These are phyloP conservation scores for Acanthosepion esculentum DNA, from an alignment of 2,888 invertebrate species.

Conservation along the genomic window DNA sequence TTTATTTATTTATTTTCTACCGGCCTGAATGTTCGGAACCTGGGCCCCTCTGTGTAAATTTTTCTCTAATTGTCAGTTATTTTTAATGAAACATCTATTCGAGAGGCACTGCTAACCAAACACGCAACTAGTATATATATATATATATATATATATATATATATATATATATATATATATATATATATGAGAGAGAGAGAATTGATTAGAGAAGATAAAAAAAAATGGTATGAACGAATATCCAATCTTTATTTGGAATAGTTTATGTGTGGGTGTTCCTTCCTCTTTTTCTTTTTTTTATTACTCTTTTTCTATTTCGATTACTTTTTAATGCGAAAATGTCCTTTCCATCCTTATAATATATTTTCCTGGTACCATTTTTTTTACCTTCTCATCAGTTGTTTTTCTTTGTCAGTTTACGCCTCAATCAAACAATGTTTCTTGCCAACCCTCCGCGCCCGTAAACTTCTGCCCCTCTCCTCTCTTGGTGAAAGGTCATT, in stretches of 20 bases:
- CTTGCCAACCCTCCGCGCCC: background rate
- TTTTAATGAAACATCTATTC: too few relatives aligned
- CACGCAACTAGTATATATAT: background rate
- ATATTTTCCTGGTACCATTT: background rate
- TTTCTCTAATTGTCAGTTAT: too few relatives aligned
- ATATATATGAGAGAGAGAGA: background rate
- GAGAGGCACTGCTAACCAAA: too few relatives aligned
- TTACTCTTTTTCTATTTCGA: background rate
- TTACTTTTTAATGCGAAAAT: constrained; percentile 33
- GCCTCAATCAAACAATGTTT: background rate
- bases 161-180: background rate
- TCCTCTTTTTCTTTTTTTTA: background rate
- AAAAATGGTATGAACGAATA: background rate
- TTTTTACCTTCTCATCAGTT: background rate
- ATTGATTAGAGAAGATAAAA: background rate
- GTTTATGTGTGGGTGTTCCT: background rate
- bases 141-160: background rate
- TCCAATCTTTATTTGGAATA: background rate
- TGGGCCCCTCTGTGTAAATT: too few relatives aligned
- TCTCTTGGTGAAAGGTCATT: background rate
- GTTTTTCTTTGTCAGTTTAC: background rate
- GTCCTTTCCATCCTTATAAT: background rate
- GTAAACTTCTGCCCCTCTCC: background rate
- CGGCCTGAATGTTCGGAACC: too few relatives aligned
- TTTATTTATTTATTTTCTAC: too few relatives aligned